Evolutionary conservation across 2,797 vertebrate genomes (phyloP).

Genomic region (Molothrus ater): DNA sequence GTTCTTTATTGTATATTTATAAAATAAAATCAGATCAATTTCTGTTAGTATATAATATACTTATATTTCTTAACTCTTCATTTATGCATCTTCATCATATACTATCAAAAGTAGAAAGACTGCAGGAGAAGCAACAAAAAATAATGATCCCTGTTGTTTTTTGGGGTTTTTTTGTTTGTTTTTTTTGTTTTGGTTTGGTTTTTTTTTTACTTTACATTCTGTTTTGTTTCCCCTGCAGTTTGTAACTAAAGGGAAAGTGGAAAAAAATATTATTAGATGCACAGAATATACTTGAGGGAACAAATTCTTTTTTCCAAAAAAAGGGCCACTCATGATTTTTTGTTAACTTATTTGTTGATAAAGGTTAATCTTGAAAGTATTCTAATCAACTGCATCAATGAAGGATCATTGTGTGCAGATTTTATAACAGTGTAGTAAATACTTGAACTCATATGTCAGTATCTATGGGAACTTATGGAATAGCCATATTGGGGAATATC

Average conservation of each 20-base stretch:
- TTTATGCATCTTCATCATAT: neutral
- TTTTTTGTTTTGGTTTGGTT: neutral
- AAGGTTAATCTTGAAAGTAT: neutral
- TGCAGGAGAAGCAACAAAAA: neutral
- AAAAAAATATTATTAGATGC: neutral
- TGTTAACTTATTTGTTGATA: neutral
- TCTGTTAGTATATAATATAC: neutral
- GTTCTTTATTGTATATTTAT: neutral
- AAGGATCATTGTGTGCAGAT: neutral
- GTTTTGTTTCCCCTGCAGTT: neutral
- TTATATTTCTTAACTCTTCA: neutral
- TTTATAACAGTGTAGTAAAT: neutral
- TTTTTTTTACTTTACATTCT: neutral
- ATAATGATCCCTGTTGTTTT: neutral
- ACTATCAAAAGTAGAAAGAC: neutral
- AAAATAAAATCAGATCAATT: neutral
- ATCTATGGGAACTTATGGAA: neutral
- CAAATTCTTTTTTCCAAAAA: neutral
- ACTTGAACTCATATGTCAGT: neutral
- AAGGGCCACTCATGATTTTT: neutral
- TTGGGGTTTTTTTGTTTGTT: rapidly evolving
- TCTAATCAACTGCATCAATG: neutral
- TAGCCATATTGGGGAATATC: neutral
- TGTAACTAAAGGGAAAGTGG: neutral
- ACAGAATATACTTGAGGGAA: neutral